These are phyloP conservation scores for Guaruba guarouba DNA, from an alignment of 2,113 vertebrate species.

Conservation along the genomic window DNA sequence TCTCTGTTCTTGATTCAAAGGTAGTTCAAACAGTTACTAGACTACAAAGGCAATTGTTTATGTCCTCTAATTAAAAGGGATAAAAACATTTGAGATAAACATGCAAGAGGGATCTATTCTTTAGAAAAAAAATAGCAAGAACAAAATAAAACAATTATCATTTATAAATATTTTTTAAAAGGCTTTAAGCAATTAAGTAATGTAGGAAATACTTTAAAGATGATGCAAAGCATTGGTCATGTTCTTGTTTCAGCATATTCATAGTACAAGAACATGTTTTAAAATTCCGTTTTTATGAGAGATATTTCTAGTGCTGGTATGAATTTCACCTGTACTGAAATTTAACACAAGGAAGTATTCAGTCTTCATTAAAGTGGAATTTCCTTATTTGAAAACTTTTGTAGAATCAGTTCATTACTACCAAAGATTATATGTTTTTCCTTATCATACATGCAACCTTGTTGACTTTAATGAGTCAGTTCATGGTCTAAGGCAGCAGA, in stretches of 20 bases:
- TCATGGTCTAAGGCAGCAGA: not conserved
- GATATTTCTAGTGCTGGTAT: not conserved
- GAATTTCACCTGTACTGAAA: not conserved
- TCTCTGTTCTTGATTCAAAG: constrained; percentile 51
- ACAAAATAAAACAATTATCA: not conserved
- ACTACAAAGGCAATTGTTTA: not conserved
- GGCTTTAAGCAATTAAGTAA: not conserved
- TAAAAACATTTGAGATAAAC: not conserved
- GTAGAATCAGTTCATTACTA: not conserved
- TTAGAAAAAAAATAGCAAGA: not conserved
- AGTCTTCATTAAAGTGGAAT: not conserved
- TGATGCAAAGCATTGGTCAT: not conserved
- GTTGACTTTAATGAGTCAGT: not conserved
- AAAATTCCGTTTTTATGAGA: not conserved
- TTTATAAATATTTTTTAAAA: not conserved
- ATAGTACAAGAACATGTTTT: not conserved
- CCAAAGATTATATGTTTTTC: not conserved
- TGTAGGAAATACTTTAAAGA: not conserved
- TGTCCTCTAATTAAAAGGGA: constrained; percentile 11
- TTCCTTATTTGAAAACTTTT: not conserved
- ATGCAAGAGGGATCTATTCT: not conserved
- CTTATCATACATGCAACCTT: not conserved
- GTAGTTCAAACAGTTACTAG: constrained; percentile 25
- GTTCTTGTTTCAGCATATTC: not conserved
- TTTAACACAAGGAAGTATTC: not conserved